Evolutionary conservation across 2,797 vertebrate genomes (phyloP).

Genomic region (Myioborus miniatus): DNA sequence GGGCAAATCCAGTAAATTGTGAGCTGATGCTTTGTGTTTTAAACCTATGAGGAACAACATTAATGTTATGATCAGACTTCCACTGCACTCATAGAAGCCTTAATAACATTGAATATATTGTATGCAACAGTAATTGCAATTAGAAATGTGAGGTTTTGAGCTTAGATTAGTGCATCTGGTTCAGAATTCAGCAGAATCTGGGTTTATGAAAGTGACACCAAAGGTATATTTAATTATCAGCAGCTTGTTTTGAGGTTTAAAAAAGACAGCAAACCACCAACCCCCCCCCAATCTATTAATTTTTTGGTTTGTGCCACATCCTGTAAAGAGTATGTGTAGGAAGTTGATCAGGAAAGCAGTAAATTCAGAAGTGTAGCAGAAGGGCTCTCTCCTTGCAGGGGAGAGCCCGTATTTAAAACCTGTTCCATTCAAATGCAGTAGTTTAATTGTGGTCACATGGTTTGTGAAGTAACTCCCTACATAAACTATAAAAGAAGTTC

Average conservation of each 20-base stretch:
- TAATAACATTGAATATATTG: not conserved
- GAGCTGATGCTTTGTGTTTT: not conserved
- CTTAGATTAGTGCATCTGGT: not conserved
- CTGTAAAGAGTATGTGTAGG: not conserved
- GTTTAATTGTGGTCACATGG: not conserved
- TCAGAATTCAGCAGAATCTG: not conserved
- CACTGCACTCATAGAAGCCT: not conserved
- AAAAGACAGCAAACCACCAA: not conserved
- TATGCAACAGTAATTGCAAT: not conserved
- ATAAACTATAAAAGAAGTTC: not conserved
- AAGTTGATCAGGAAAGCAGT: not conserved
- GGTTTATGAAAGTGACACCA: not conserved
- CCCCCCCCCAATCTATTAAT: accelerated
- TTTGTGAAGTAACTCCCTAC: not conserved
- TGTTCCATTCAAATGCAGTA: not conserved
- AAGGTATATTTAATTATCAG: not conserved
- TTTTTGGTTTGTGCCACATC: not conserved
- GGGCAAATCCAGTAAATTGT: not conserved
- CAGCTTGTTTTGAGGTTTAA: not conserved
- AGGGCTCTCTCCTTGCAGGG: not conserved
- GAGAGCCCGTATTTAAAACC: not conserved
- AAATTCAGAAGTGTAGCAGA: not conserved
- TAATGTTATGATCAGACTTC: not conserved
- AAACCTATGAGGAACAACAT: not conserved
- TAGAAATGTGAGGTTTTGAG: not conserved